phyloP scores from a whole-genome alignment of 2,888 invertebrate species.

The Lasioglossum marginatum region DNA sequence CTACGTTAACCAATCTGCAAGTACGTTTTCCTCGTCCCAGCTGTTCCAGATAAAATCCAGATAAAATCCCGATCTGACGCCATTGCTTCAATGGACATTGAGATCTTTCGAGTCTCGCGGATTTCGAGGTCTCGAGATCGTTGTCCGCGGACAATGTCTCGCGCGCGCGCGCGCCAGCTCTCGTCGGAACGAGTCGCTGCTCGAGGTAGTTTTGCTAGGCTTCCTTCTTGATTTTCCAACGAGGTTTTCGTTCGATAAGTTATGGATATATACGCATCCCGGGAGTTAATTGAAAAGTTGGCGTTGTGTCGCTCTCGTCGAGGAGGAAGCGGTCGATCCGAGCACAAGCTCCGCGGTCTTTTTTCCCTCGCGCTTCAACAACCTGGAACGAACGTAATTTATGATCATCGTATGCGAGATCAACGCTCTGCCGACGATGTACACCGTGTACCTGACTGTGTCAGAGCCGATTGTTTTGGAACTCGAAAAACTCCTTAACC shows the following conservation, averaged over 20 bases:
- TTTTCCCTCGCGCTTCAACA: conserved; percentile 18
- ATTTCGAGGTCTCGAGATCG: background rate
- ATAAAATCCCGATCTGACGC: background rate
- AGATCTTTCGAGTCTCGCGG: background rate
- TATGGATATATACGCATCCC: conserved; percentile 34
- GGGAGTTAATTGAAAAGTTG: conserved; percentile 59
- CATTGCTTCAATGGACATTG: background rate
- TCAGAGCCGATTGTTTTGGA: background rate
- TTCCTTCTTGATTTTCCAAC: background rate
- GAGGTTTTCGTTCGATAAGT: conserved; percentile 39
- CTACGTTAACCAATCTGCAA: background rate
- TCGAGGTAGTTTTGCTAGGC: background rate
- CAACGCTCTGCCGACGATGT: conserved; percentile 5
- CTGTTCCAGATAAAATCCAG: background rate
- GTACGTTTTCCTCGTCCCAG: background rate
- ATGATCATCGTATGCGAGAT: conserved; percentile 29
- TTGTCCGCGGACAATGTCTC: background rate
- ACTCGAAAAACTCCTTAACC: background rate
- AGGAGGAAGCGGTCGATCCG: conserved; percentile 6
- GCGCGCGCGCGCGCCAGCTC: background rate
- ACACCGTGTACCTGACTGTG: background rate
- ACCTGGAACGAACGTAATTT: conserved; percentile 32
- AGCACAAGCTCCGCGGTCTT: background rate
- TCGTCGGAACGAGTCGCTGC: background rate
- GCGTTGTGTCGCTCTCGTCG: background rate